Evolutionary conservation across 2,797 vertebrate genomes (phyloP).

Genomic region (Urocyon cinereoargenteus): DNA sequence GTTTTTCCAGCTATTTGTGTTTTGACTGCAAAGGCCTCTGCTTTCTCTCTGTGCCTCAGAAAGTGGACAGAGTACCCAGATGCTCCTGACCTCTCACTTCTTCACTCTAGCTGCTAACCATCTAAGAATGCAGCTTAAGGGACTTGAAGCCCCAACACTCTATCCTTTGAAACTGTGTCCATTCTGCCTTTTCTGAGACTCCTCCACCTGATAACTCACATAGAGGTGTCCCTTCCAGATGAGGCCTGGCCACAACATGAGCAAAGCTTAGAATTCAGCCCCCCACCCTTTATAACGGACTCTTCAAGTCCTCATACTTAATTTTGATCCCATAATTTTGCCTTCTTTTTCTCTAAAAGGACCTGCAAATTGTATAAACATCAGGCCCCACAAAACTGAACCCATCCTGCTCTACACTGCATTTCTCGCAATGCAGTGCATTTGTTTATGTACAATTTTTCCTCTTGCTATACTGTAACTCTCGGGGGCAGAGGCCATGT

Average conservation of each 20-base stretch:
- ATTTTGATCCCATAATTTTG: neutral
- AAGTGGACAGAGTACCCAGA: neutral
- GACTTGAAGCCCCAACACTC: neutral
- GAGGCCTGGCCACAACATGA: too few species aligned
- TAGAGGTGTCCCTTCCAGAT: neutral
- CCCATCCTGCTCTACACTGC: neutral
- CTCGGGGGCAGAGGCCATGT: neutral
- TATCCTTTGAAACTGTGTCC: neutral
- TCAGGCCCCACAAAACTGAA: neutral
- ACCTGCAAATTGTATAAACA: neutral
- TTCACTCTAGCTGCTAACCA: neutral
- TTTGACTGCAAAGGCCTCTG: neutral
- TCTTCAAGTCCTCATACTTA: neutral
- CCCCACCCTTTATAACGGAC: neutral
- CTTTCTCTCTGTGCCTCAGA: neutral
- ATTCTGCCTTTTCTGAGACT: neutral
- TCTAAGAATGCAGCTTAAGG: neutral
- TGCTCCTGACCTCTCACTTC: neutral
- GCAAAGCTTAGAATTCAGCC: neutral
- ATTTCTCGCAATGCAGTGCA: neutral
- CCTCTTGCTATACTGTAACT: neutral
- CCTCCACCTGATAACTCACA: too few species aligned
- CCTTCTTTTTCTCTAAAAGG: conserved; percentile 20
- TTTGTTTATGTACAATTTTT: neutral
- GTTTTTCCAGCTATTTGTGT: neutral